Evolutionary conservation across 2,888 invertebrate genomes (phyloP).

Genomic region (Drosophila gaucha): DNA sequence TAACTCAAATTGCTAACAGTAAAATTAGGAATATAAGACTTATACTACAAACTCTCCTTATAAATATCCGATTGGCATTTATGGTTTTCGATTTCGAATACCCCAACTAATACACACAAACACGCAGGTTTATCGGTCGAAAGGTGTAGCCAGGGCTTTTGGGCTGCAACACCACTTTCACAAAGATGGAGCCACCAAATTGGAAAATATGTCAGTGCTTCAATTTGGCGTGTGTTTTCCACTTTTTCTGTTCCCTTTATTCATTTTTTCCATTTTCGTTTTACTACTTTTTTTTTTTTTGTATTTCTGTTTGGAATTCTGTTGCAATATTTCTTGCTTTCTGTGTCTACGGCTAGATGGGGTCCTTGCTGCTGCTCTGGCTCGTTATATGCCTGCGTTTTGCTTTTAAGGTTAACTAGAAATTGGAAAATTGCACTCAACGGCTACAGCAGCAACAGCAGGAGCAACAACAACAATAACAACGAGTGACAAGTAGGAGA

Average conservation of each 20-base stretch:
- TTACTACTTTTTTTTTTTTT: conserved; percentile 23
- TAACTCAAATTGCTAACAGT: no score
- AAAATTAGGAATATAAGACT: no score
- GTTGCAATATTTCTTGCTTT: conserved; percentile 64
- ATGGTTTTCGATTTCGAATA: background rate
- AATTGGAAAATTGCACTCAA: conserved; percentile 74
- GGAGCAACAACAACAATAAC: conserved; percentile 8
- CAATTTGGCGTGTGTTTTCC: conserved; percentile 54
- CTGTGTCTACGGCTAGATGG: conserved; percentile 9
- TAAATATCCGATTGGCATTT: no score
- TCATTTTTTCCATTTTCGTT: conserved; percentile 16
- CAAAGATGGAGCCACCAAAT: conserved; percentile 52
- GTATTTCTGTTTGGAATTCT: conserved; percentile 43
- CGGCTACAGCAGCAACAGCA: conserved; percentile 4
- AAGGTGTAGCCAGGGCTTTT: conserved; percentile 14
- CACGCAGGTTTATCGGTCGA: conserved; percentile 7
- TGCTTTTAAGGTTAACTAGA: conserved; percentile 67
- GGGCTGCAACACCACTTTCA: background rate
- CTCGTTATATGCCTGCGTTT: conserved; percentile 56
- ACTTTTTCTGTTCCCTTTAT: conserved; percentile 39
- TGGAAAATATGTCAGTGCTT: conserved; percentile 77
- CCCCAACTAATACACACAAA: conserved; percentile 15
- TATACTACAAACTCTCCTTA: no score
- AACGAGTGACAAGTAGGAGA: conserved; percentile 28
- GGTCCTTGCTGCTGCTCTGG: conserved; percentile 19